Evolutionary conservation across 2,888 invertebrate species (phyloP), one percentile per base, ranked within the genome.

Genomic region (Scaptomyza caliginosa): DNA sequence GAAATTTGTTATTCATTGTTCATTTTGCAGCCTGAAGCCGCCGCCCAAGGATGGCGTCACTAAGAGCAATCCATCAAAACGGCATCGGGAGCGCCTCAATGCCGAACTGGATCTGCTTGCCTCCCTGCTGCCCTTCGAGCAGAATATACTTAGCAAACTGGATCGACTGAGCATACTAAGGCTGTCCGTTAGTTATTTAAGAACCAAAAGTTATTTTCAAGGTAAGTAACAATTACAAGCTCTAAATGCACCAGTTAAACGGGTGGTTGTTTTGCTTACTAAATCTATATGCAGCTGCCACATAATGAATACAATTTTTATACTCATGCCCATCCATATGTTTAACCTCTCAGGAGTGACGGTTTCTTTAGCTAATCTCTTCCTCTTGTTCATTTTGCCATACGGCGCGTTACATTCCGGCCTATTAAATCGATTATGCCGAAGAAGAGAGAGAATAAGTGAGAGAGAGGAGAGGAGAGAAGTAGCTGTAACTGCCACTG

Each of bases 141-240:
- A 98, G 93, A 98, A 98, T 92, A 98, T 99, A 91, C 95, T 99
- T 85, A 97, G 98, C 92, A 99, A 99, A 92, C 93, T 99, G 91
- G 99, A 99, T 93, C 95, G 99, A 88, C 95, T 99, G 79, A 99
- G 98, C 91, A 99, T 99, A 89, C 94, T 99, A 86, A 94, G 99
- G 90, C 95, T 99, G 74, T 98, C 98, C 56, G 99, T 99, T 92
- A 98, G 98, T 93, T 99, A 99, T 92, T 94, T 99, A 86, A 95
- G 99, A 89, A 99, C 98, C 90, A 99, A 99, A 93, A 98, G 98
- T 93, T 99, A 99, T 93, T 99, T 99, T 93, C 98, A 99, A 96
- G 98, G 99, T 99, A 92, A 93, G 94, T 89, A 10, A 50, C 46
- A 30, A 19, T 45, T 45, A 45, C 17, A 3, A 10, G 30, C 10